phyloP scores from a whole-genome alignment of 2,888 invertebrate species.

The Epirrhoe alternata region DNA sequence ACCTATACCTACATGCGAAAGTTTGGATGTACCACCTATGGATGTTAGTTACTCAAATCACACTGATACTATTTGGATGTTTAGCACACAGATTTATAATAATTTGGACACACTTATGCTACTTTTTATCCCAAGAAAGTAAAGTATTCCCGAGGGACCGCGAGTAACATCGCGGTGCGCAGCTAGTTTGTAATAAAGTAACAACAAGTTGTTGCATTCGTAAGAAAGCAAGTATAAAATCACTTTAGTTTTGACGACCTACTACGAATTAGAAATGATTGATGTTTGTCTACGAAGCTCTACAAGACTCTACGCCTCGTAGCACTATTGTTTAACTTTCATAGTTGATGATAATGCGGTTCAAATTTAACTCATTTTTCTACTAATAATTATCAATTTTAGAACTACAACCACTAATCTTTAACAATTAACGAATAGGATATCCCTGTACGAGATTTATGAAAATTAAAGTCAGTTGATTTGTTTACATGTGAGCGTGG shows the following conservation, averaged over 20 bases:
- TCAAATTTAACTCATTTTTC: not conserved
- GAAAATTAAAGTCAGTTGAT: conserved; percentile 49
- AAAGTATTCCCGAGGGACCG: no score
- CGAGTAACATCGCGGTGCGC: no score
- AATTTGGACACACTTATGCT: no score
- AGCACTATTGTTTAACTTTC: conserved; percentile 6
- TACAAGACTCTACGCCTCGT: conserved; percentile 25
- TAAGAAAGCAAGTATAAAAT: not conserved
- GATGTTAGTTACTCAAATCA: no score
- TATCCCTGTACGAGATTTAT: conserved; percentile 19
- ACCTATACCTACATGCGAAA: no score
- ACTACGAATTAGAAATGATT: not conserved
- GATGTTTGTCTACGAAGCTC: conserved; percentile 25
- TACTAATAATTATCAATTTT: not conserved
- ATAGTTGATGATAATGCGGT: not conserved
- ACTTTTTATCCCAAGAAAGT: no score
- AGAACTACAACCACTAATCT: not conserved
- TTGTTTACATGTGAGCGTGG: conserved; percentile 63
- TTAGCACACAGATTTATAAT: no score
- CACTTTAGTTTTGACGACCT: not conserved
- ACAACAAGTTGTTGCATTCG: no score
- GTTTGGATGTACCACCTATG: no score
- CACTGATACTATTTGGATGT: no score
- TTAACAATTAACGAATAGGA: conserved; percentile 4
- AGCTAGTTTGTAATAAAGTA: no score